Conservation (phyloP, 2,888 invertebrate species). For the Macrophya annulata region DNA sequence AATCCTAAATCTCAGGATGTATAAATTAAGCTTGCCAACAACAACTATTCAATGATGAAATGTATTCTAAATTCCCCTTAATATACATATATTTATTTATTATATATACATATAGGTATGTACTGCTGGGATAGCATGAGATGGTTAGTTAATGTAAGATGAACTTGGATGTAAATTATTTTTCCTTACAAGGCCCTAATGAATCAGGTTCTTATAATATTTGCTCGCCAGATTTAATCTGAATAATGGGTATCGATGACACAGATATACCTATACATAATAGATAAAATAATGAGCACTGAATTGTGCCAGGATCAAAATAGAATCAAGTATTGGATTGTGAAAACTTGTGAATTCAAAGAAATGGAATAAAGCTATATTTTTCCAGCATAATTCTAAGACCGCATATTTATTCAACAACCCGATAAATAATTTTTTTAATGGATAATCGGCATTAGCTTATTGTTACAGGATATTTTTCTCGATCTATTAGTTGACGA, state of each 20-base stretch:
- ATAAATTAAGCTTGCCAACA: not conserved
- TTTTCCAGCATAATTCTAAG: slow-evolving; percentile 70
- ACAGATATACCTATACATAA: slow-evolving; percentile 14
- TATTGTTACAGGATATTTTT: not conserved
- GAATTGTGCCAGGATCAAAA: slow-evolving; percentile 37
- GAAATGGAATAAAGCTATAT: slow-evolving; percentile 70
- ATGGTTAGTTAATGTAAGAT: slow-evolving; percentile 27
- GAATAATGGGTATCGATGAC: slow-evolving; percentile 19
- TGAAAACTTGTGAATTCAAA: slow-evolving; percentile 48
- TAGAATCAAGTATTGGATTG: slow-evolving; percentile 41
- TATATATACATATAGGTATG: not conserved
- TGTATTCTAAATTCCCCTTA: not conserved
- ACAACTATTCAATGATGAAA: slow-evolving; percentile 17
- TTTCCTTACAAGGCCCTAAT: slow-evolving; percentile 26
- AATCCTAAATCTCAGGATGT: not conserved
- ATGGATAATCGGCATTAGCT: not conserved
- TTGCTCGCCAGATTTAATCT: slow-evolving; percentile 13
- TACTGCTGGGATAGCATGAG: slow-evolving; percentile 1
- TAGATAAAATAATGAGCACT: not conserved
- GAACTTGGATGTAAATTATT: slow-evolving; percentile 36
- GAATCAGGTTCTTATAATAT: slow-evolving; percentile 18
- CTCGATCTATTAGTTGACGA: not conserved
- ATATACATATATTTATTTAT: not conserved
- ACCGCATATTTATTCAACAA: slow-evolving; percentile 1
- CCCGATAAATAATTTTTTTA: not conserved